These are phyloP conservation scores for Okamejei kenojei DNA, from an alignment of 2,797 vertebrate genomes.

Conservation along the genomic window DNA sequence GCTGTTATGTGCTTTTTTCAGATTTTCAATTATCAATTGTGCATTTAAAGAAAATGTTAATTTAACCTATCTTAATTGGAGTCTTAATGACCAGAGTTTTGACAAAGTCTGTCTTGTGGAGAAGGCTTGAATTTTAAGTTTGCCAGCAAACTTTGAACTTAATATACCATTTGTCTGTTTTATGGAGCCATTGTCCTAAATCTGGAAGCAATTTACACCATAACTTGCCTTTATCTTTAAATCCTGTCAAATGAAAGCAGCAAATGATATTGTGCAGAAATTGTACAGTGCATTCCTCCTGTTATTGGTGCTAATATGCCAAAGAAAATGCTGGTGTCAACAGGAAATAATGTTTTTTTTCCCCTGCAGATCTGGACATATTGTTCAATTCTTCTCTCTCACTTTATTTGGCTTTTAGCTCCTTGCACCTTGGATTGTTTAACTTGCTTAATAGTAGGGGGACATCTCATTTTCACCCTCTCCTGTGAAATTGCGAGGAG, in stretches of 20 bases:
- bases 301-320: constrained; percentile 28
- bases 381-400: not conserved
- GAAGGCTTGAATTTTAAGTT: constrained; percentile 21
- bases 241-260: constrained; percentile 37
- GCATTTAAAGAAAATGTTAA: not conserved
- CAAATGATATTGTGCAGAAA: constrained; percentile 34
- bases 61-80: constrained; percentile 24
- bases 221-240: constrained; percentile 35
- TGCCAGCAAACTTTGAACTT: constrained; percentile 25
- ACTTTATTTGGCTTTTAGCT: not conserved
- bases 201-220: constrained; percentile 38
- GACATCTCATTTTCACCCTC: not conserved
- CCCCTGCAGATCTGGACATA: constrained; percentile 21
- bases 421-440: not conserved
- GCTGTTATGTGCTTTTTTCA: not conserved
- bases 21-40: constrained; percentile 25
- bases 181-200: constrained; percentile 34
- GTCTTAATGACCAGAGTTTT: not conserved
- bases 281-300: constrained; percentile 37
- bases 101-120: not conserved
- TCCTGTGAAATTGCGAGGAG: not conserved
- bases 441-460: not conserved
- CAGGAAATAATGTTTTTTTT: constrained; percentile 29
- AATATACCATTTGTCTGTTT: constrained; percentile 35
- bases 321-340: constrained; percentile 36